Conservation (phyloP, 2,113 vertebrate genomes). For the Elephas maximus region DNA sequence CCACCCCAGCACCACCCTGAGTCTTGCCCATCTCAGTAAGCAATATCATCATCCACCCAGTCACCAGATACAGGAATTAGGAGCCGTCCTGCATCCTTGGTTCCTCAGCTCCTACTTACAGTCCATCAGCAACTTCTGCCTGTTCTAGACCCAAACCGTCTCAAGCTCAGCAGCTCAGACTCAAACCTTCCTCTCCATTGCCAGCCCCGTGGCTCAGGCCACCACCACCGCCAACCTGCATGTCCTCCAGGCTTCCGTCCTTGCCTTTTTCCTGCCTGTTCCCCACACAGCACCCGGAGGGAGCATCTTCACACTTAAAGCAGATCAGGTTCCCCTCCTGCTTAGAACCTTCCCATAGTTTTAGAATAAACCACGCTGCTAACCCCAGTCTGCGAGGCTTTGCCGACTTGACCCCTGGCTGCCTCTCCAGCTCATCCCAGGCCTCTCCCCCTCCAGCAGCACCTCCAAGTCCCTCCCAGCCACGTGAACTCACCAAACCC, state of each 20-base stretch:
- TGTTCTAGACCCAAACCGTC: accelerated
- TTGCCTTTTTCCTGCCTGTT: not conserved
- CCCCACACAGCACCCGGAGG: not conserved
- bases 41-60: not conserved
- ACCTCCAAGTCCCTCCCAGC: not conserved
- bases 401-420: no score
- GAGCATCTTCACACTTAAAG: not conserved
- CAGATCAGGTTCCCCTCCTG: not conserved
- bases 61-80: accelerated
- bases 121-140: not conserved
- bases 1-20: not conserved
- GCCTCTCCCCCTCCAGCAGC: accelerated
- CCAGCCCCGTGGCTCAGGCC: not conserved
- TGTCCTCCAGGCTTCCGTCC: not conserved
- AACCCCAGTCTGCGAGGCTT: not conserved
- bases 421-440: not conserved
- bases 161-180: not conserved
- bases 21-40: not conserved
- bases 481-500: not conserved
- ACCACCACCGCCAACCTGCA: not conserved
- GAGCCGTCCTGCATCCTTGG: not conserved
- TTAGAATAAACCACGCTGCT: not conserved
- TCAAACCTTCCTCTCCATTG: accelerated
- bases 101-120: not conserved
- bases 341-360: not conserved